Evolutionary conservation across 2,113 vertebrate genomes (phyloP), one percentile per base, ranked within the genome.

Genomic region (Pimephales promelas): DNA sequence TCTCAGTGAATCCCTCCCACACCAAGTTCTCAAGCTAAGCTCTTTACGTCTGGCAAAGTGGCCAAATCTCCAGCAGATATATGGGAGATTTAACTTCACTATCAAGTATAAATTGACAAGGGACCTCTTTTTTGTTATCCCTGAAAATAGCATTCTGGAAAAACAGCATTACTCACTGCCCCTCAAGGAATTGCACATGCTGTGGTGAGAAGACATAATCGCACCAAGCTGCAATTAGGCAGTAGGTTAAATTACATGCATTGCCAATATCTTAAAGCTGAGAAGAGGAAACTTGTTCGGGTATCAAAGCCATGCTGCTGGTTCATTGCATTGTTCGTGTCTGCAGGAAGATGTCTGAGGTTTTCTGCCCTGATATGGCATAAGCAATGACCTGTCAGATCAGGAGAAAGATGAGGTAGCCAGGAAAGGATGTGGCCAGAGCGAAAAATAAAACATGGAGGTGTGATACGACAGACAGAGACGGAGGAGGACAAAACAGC

Each of bases 371-470:
- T 74, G 0, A 16, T 72, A 52, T 66, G 49, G n/a, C 40, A 80
- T 89, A 89, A 90, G 81, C 86, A 83, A 92, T 91, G 43, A 87
- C 84, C 86, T 89, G 88, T 86, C 84, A 87, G 75, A 24, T 36
- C 10, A 45, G 62, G n/a, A 68, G 54, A 77, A 43, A 61, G 24
- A 76, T 49, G 36, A 52, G 77, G 66, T 11, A 34, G 70, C 59
- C 31, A 52, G 43, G 24, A 49, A 45, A 82, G 20, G 31, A 68
- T 72, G 28, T 72, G 16, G 49, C 62, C 26, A 9, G 61, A 82
- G 56, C 20, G 43, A 84, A 52, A 68, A 26, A 52, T 59, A 61
- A 61, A 78, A 61, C 36, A 28, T 18, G 49, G 59, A 74, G 56
- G 61, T 74, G 79, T 40, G 64, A 31, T 47, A 31, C 14, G 34